These are phyloP conservation scores for Formica exsecta DNA, from an alignment of 1,140 invertebrate genomes.

Conservation along the genomic window DNA sequence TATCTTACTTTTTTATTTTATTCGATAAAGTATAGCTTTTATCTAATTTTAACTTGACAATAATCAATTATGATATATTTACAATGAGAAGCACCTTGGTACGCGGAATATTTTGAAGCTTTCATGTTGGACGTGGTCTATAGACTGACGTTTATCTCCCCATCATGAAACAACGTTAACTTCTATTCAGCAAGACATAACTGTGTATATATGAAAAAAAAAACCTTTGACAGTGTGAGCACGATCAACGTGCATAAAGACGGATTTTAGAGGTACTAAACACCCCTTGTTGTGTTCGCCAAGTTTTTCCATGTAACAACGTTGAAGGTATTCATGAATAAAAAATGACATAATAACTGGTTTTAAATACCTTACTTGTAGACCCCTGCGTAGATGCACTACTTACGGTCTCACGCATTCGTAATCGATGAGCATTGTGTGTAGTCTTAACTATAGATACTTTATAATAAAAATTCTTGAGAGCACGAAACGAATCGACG, in stretches of 20 bases:
- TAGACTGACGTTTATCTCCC: background rate
- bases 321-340: background rate
- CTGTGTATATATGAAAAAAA: background rate
- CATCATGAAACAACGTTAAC: background rate
- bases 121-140: background rate
- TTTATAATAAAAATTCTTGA: background rate
- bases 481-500: background rate
- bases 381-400: background rate
- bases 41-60: too few relatives aligned
- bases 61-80: too few relatives aligned
- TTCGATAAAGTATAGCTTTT: too few relatives aligned
- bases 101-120: background rate
- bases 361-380: background rate
- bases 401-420: background rate
- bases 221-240: background rate
- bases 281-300: background rate
- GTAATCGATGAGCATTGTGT: slow-evolving; percentile 10
- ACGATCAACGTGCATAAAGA: background rate
- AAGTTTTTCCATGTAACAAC: background rate
- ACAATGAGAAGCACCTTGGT: too few relatives aligned
- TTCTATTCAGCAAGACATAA: background rate
- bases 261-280: background rate
- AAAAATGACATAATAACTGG: slow-evolving; percentile 1
- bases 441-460: background rate
- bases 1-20: too few relatives aligned